phyloP scores from a whole-genome alignment of 1,140 invertebrate species.

The Holcopasites calliopsidis region DNA sequence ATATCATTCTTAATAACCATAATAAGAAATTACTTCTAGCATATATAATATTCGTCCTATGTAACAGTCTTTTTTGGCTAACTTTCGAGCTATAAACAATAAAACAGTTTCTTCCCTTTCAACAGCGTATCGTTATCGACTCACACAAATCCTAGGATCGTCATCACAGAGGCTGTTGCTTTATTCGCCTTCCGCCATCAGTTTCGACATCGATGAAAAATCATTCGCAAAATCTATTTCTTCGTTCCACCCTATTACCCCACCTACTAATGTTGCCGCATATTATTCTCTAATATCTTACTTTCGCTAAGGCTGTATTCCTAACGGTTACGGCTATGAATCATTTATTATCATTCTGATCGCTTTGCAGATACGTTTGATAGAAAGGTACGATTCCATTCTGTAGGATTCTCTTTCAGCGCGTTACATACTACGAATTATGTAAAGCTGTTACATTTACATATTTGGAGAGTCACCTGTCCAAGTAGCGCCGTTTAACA shows the following conservation, averaged over 20 bases:
- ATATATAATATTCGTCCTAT: constrained; percentile 71
- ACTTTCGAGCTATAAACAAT: constrained; percentile 75
- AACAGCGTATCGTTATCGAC: background rate
- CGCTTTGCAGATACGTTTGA: background rate
- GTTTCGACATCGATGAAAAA: background rate
- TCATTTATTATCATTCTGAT: constrained; percentile 37
- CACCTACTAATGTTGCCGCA: background rate
- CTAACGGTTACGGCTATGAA: constrained; percentile 68
- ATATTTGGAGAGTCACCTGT: constrained; percentile 5
- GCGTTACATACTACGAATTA: constrained; percentile 26
- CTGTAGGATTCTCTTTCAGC: background rate
- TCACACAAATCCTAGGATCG: background rate
- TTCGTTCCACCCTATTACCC: background rate
- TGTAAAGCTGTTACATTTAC: background rate
- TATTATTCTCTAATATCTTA: constrained; percentile 42
- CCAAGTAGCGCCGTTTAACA: background rate
- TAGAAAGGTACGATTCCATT: background rate
- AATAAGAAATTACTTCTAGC: constrained; percentile 71
- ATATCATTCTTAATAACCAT: constrained; percentile 66
- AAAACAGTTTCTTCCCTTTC: constrained; percentile 61
- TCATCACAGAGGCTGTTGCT: background rate
- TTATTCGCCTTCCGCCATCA: background rate
- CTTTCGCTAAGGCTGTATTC: constrained; percentile 41
- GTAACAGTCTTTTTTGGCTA: constrained; percentile 78
- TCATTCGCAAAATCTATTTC: background rate